phyloP scores from a whole-genome alignment of 2,113 vertebrate species.

The Lontra canadensis region DNA sequence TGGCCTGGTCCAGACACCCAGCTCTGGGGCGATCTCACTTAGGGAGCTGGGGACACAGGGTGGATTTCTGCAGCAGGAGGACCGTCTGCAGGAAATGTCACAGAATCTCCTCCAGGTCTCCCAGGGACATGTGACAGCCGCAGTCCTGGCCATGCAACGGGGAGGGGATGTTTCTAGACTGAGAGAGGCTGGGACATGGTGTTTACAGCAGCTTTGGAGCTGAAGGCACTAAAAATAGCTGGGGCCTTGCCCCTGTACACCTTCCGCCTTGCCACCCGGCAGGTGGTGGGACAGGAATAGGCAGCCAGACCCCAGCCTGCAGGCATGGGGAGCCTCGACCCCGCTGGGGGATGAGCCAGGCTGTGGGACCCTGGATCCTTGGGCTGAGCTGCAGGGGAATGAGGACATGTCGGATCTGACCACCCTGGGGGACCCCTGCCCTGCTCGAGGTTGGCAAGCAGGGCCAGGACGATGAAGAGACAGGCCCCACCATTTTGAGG shows the following conservation, averaged over 20 bases:
- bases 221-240: background rate
- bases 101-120: constrained; percentile 75
- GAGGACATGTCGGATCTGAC: background rate
- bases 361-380: accelerated
- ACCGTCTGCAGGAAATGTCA: constrained; percentile 75
- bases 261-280: background rate
- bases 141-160: background rate
- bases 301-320: background rate
- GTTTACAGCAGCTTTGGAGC: background rate
- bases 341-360: accelerated
- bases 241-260: background rate
- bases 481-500: background rate
- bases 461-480: no score
- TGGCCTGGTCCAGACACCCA: background rate
- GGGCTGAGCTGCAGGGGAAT: background rate
- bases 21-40: constrained; percentile 66
- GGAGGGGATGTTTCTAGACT: constrained; percentile 26
- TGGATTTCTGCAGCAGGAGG: constrained; percentile 67
- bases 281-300: background rate
- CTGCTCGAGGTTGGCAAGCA: background rate
- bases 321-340: accelerated
- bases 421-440: background rate
- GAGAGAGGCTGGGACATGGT: accelerated
- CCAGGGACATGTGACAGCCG: constrained; percentile 64
- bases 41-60: constrained; percentile 55